Evolutionary conservation across 2,797 vertebrate genomes (phyloP).

Genomic region (Erethizon dorsatum): DNA sequence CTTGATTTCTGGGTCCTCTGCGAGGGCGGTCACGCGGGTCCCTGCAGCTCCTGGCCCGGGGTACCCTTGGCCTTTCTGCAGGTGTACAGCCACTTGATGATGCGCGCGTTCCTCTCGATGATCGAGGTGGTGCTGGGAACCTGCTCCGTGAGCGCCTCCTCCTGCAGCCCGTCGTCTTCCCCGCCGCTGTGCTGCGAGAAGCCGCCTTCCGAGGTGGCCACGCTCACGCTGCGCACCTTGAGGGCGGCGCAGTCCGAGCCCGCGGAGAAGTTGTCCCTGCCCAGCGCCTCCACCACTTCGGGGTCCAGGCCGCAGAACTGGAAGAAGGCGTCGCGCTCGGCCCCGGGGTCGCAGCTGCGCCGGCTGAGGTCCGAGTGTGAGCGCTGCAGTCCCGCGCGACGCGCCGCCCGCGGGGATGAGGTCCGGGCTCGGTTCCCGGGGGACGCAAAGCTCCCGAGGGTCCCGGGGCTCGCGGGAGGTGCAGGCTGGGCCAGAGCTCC

Average conservation of each 20-base stretch:
- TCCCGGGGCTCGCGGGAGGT: background rate
- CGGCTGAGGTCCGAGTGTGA: slow-evolving; percentile 98
- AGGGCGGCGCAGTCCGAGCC: slow-evolving; percentile 89
- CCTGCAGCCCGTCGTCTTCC: slow-evolving; percentile 91
- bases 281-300: slow-evolving; percentile 94
- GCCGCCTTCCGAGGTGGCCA: slow-evolving; percentile 93
- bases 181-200: slow-evolving; percentile 92
- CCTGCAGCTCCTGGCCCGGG: slow-evolving; percentile 90
- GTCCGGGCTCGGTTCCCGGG: slow-evolving; percentile 75
- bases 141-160: slow-evolving; percentile 91
- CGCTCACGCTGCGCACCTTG: slow-evolving; percentile 92
- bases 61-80: slow-evolving; percentile 94
- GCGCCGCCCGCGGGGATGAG: slow-evolving; percentile 79
- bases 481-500: background rate
- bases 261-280: slow-evolving; percentile 94
- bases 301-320: slow-evolving; percentile 96
- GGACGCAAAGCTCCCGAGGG: background rate
- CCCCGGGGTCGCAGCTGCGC: slow-evolving; percentile 94
- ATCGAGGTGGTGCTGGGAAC: slow-evolving; percentile 92
- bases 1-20: slow-evolving; percentile 65
- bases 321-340: slow-evolving; percentile 96
- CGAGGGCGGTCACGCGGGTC: slow-evolving; percentile 88
- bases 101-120: slow-evolving; percentile 97
- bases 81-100: slow-evolving; percentile 99
- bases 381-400: slow-evolving; percentile 92